Evolutionary conservation across 2,113 vertebrate genomes (phyloP).

Genomic region (Ahaetulla prasina): DNA sequence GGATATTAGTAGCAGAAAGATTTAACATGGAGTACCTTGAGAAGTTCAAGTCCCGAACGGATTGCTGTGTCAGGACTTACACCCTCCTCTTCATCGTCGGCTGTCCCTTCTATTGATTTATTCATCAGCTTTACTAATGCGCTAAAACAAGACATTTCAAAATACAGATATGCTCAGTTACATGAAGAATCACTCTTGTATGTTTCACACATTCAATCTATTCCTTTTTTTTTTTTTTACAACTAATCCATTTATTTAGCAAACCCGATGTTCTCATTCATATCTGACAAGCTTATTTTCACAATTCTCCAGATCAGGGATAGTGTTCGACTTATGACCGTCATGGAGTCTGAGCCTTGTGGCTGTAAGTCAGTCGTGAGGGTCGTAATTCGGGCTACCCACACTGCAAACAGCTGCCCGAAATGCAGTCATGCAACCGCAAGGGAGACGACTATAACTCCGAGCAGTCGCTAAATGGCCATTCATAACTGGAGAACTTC

Average conservation of each 20-base stretch:
- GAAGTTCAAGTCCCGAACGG: constrained; percentile 93
- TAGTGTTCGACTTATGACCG: neutral
- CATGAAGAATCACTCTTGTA: neutral
- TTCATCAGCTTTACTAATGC: constrained; percentile 97
- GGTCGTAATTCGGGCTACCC: neutral
- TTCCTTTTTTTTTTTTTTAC: neutral
- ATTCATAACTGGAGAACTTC: neutral
- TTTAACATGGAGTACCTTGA: constrained; percentile 79
- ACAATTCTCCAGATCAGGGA: neutral
- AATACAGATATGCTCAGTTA: neutral
- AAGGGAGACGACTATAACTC: neutral
- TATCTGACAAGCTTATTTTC: neutral
- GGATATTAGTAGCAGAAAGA: neutral
- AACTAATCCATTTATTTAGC: neutral
- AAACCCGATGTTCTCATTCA: neutral
- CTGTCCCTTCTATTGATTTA: constrained; percentile 97
- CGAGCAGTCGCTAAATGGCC: neutral
- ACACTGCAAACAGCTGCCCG: neutral
- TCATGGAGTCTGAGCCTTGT: neutral
- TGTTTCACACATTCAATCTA: constrained; percentile 3
- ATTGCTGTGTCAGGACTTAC: constrained; percentile 97
- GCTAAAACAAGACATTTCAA: constrained; percentile 65
- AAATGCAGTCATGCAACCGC: neutral
- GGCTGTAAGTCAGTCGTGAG: neutral
- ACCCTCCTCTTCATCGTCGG: constrained; percentile 97